phyloP scores from a whole-genome alignment of 1,140 invertebrate genomes.

The Bombus waltoni region DNA sequence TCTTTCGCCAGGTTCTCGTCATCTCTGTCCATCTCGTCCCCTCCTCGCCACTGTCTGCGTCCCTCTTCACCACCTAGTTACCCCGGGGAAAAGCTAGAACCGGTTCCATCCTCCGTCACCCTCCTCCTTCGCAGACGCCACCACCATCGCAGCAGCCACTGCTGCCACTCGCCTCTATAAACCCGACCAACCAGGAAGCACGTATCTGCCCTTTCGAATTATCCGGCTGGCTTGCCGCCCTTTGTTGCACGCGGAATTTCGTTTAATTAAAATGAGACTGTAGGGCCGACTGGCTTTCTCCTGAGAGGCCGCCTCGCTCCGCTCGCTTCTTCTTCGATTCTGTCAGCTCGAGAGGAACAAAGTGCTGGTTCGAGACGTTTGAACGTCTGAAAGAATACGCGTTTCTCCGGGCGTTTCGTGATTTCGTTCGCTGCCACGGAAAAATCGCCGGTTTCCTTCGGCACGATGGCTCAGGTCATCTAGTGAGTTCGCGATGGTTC shows the following conservation, averaged over 20 bases:
- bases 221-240: conserved; percentile 69
- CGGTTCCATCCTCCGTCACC: conserved; percentile 61
- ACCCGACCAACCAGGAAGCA: conserved; percentile 71
- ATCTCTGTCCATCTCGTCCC: conserved; percentile 41
- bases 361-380: background rate
- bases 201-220: conserved; percentile 73
- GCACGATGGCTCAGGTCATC: no score
- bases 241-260: conserved; percentile 70
- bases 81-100: conserved; percentile 67
- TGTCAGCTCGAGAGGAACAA: background rate
- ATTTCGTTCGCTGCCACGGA: background rate
- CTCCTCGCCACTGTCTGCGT: conserved; percentile 42
- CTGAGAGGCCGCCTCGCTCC: background rate
- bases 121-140: conserved; percentile 54
- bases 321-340: conserved; percentile 27
- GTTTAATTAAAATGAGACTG: conserved; percentile 72
- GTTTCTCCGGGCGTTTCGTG: background rate
- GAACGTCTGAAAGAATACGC: background rate
- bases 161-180: conserved; percentile 61
- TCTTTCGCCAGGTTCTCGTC: background rate
- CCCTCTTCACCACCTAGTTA: conserved; percentile 69
- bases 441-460: background rate
- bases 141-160: conserved; percentile 48
- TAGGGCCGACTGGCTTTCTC: conserved; percentile 22
- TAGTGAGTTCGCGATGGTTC: no score